Evolutionary conservation across 2,113 vertebrate species (phyloP), one percentile per base, ranked within the genome.

Genomic region (Clarias gariepinus): DNA sequence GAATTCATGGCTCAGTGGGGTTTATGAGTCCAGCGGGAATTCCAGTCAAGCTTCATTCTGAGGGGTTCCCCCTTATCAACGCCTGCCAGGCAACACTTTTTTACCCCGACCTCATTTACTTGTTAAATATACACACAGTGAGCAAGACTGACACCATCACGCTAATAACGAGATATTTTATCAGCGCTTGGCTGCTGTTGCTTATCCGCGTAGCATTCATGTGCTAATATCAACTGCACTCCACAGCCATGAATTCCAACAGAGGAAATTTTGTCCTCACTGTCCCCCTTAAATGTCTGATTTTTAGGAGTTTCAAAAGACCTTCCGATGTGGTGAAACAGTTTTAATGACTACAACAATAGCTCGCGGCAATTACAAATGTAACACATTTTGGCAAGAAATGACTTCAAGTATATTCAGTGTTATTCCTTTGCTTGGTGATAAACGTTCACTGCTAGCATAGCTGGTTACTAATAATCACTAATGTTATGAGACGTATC

Each of bases 101-200:
- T 23, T 2, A 28, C 74, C 64, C 69, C 3, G 52, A 36, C 53
- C 80, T 89, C 79, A 86, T 89, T 88, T 79, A 71, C 76, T 28
- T 28, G 63, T 85, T 86, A 92, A 83, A 69, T n/a, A 41, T 82
- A 77, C 7, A 77, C 7, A 28, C 33, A 66, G 12, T 53, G 71
- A 73, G 55, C 78, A 69, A 19, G 90, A 93, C 86, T 93, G 91
- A 90, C 91, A 69, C 88, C 87, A 88, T 90, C 85, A 83, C 86
- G 63, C 84, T 52, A 8, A 71, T 57, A 78, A 76, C 47, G 88
- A 58, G 86, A 86, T 89, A 28, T 33, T 85, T 87, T 53, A 81
- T 87, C 18, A 21, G 64, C 25, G 19, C 87, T 55, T 15, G 74
- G 74, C 77, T 55, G 52, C 25, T 52, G 0, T 15, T 63, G 33